A percentile compares a stretch with the other conserved stretches of the same genome.
These are phyloP conservation scores for Colostygia pectinataria DNA, from an alignment of 2,888 invertebrate species.

Conservation along the genomic window DNA sequence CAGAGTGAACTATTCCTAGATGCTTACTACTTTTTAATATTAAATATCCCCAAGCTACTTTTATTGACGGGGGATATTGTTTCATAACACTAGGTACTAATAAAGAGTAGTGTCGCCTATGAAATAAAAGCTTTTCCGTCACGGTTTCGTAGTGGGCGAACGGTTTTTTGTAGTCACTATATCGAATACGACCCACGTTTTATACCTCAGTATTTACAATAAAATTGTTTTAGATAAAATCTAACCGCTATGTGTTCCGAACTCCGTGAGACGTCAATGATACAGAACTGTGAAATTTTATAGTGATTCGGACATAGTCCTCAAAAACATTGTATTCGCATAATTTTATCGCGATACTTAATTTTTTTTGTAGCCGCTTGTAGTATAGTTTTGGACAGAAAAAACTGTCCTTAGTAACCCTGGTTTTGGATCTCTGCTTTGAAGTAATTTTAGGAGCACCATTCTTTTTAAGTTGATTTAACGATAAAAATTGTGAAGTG, in stretches of 20 bases:
- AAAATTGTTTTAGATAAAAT: slow-evolving; percentile 47
- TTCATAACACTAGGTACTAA: no score
- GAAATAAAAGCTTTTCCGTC: not conserved
- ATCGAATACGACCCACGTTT: slow-evolving; percentile 44
- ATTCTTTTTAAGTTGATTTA: slow-evolving; percentile 35
- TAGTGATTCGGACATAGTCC: slow-evolving; percentile 41
- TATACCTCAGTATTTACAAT: slow-evolving; percentile 59
- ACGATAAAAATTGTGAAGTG: slow-evolving; percentile 8
- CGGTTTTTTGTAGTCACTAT: slow-evolving; percentile 31
- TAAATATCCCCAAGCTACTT: no score
- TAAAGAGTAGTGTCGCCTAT: no score
- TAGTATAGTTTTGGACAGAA: slow-evolving; percentile 36
- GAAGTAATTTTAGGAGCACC: slow-evolving; percentile 45
- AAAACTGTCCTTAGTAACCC: slow-evolving; percentile 38
- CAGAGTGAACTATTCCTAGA: no score
- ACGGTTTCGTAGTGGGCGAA: slow-evolving; percentile 15
- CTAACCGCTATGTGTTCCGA: slow-evolving; percentile 64
- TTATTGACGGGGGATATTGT: no score
- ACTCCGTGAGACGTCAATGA: slow-evolving; percentile 31
- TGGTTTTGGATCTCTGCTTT: slow-evolving; percentile 56
- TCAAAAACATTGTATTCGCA: slow-evolving; percentile 35
- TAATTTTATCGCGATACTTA: slow-evolving; percentile 30
- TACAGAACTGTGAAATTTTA: slow-evolving; percentile 38
- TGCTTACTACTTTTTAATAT: no score
- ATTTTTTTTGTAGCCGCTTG: slow-evolving; percentile 38